phyloP scores from a whole-genome alignment of 2,888 invertebrate genomes.

The Cactoblastis cactorum region DNA sequence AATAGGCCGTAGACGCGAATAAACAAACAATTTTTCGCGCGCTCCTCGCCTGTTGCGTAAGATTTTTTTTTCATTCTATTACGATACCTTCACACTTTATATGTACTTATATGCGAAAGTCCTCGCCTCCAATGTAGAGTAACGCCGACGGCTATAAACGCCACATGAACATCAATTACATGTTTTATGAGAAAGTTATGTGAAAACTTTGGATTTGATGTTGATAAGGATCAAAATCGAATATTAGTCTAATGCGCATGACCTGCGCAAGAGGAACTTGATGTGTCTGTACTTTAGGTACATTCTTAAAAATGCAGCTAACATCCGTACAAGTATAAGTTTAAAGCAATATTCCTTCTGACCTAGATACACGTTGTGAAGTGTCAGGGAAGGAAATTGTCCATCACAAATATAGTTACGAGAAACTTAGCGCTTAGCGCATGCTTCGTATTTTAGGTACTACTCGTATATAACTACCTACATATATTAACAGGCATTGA shows the following conservation, averaged over 20 bases:
- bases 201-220: constrained; percentile 12
- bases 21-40: constrained; percentile 19
- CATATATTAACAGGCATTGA: not conserved
- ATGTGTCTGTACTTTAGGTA: constrained; percentile 1
- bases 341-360: constrained; percentile 22
- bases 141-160: not conserved
- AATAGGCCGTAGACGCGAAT: constrained; percentile 17
- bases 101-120: not conserved
- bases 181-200: constrained; percentile 13
- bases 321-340: constrained; percentile 18
- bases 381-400: constrained; percentile 19
- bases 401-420: constrained; percentile 18
- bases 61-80: not conserved
- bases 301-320: not conserved
- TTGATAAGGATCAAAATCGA: constrained; percentile 20
- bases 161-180: constrained; percentile 2
- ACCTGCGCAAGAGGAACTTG: constrained; percentile 24
- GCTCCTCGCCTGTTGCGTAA: constrained; percentile 14
- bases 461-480: not conserved
- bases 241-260: constrained; percentile 21
- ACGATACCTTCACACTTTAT: not conserved
- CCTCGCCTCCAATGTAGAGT: not conserved
- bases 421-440: constrained; percentile 6
- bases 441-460: not conserved
- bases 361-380: constrained; percentile 24